Percentiles rank a stretch among this genome's conserved stretches.
Evolutionary conservation across 2,797 vertebrate species (phyloP).

Genomic region (Crax fasciolata): DNA sequence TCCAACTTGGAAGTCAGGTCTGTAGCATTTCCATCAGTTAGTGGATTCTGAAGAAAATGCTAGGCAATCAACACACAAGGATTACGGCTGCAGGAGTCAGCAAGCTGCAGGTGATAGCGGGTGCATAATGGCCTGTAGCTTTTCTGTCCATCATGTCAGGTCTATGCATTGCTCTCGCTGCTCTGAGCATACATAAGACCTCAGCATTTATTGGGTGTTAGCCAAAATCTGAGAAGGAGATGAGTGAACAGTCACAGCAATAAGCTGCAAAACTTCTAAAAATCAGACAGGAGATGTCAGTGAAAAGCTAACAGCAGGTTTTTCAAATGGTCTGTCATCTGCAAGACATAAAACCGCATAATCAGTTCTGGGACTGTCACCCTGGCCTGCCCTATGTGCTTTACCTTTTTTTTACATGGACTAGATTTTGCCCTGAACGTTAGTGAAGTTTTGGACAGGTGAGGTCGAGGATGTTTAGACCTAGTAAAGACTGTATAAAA

Average conservation of each 20-base stretch:
- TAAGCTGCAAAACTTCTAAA: neutral
- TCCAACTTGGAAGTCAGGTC: neutral
- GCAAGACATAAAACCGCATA: accelerated
- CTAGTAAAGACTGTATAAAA: neutral
- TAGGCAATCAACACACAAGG: neutral
- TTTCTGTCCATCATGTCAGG: neutral
- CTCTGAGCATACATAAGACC: neutral
- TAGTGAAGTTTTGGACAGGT: neutral
- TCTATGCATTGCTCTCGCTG: neutral
- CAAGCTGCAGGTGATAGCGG: neutral
- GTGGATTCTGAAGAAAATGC: neutral
- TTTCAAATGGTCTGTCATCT: neutral
- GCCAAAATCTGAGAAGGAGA: neutral
- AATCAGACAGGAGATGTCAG: neutral
- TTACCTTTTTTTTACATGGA: neutral
- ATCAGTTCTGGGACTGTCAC: neutral
- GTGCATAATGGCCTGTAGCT: neutral
- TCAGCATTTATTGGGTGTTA: neutral
- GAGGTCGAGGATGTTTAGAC: neutral
- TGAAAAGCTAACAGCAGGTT: accelerated
- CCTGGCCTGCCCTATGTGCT: neutral
- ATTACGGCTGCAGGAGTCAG: neutral
- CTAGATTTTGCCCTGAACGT: neutral
- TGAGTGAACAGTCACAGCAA: neutral
- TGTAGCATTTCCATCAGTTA: neutral